Conservation (phyloP, 2,113 vertebrate species). For the Platichthys flesus region DNA sequence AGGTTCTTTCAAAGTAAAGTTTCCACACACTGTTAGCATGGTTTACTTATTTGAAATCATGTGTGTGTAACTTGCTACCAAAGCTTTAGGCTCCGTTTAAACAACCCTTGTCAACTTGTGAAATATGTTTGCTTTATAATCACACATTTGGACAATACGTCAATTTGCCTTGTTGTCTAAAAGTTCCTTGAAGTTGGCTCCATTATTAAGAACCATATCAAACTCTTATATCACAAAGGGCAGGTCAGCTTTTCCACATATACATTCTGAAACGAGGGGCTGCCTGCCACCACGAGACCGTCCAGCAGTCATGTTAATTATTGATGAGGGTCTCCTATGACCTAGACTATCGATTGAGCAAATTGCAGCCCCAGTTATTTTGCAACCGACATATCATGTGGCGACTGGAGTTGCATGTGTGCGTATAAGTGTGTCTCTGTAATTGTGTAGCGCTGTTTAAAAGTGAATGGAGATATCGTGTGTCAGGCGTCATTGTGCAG, state of each 20-base stretch:
- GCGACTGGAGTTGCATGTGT: slow-evolving; percentile 28
- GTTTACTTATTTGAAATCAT: too few species aligned
- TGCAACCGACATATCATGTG: slow-evolving; percentile 57
- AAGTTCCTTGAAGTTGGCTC: too few species aligned
- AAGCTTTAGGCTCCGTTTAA: too few species aligned
- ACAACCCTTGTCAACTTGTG: too few species aligned
- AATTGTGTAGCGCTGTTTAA: slow-evolving; percentile 5
- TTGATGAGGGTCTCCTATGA: slow-evolving; percentile 71
- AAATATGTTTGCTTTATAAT: background rate
- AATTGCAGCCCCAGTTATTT: slow-evolving; percentile 66
- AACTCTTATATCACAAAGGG: slow-evolving; percentile 11
- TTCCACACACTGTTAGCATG: too few species aligned
- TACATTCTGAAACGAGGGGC: background rate
- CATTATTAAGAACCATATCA: background rate
- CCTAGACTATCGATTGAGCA: slow-evolving; percentile 70
- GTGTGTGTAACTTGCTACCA: too few species aligned
- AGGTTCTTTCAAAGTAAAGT: background rate
- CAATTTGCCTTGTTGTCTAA: background rate
- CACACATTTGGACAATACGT: too few species aligned
- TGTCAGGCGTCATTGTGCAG: slow-evolving; percentile 32
- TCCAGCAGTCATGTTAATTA: slow-evolving; percentile 62
- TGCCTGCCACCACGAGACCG: slow-evolving; percentile 27
- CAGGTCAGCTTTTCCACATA: slow-evolving; percentile 24
- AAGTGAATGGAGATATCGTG: slow-evolving; percentile 40
- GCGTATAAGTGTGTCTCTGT: background rate